phyloP scores from a whole-genome alignment of 2,888 invertebrate genomes.

The Chaitophorus viminalis region DNA sequence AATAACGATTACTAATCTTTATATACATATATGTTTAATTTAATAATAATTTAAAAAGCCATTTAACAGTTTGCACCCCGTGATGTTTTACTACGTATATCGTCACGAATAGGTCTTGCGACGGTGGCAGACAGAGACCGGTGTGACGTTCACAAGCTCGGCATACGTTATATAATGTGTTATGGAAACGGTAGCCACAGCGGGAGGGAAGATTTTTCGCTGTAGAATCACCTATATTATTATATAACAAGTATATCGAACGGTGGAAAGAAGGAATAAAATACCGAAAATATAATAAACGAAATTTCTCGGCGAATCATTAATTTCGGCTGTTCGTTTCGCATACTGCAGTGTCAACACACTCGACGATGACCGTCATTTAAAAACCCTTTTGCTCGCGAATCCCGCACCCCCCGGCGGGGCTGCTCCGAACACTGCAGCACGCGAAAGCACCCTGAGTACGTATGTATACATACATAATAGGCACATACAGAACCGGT shows the following conservation, averaged over 20 bases:
- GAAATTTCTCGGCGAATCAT: constrained; percentile 43
- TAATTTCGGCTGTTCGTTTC: constrained; percentile 39
- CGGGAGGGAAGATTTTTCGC: constrained; percentile 21
- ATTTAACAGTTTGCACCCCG: no score
- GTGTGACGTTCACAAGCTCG: neutral
- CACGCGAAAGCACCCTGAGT: neutral
- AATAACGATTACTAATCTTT: no score
- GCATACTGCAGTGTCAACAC: constrained; percentile 56
- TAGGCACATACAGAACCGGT: neutral
- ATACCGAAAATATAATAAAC: constrained; percentile 20
- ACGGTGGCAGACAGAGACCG: no score
- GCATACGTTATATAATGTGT: neutral
- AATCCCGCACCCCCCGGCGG: neutral
- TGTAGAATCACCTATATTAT: neutral
- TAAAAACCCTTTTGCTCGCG: constrained; percentile 48
- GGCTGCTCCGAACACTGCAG: neutral
- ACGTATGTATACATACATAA: neutral
- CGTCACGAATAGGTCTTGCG: no score
- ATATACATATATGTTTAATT: no score
- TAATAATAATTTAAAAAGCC: no score
- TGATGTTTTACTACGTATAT: no score
- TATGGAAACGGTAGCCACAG: constrained; percentile 44
- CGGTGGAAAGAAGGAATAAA: neutral
- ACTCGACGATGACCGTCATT: constrained; percentile 42
- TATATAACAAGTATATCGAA: neutral